A percentile compares a stretch with the other conserved stretches of the same genome.
phyloP scores from a whole-genome alignment of 2,888 invertebrate genomes.

The Ectropis crepuscularia region DNA sequence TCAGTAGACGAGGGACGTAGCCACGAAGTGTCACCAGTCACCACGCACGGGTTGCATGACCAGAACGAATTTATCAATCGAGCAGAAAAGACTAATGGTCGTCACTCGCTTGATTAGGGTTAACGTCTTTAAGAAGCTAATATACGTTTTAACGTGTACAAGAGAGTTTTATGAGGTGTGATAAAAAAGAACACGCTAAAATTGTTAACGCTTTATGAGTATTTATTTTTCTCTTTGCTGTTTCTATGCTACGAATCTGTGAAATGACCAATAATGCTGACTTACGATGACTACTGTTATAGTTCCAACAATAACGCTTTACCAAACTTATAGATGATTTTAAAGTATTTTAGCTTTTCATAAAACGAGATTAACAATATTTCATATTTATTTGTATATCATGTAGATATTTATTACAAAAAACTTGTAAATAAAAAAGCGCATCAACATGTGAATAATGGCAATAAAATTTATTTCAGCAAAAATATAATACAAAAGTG shows the following conservation, averaged over 20 bases:
- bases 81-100: constrained; percentile 70
- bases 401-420: too few relatives aligned
- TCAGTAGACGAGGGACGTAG: constrained; percentile 40
- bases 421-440: too few relatives aligned
- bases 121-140: constrained; percentile 31
- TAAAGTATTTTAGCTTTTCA: too few relatives aligned
- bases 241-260: background rate
- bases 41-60: constrained; percentile 74
- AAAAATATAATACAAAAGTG: too few relatives aligned
- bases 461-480: too few relatives aligned
- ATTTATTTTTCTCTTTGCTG: background rate
- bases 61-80: constrained; percentile 79
- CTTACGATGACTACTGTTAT: too few relatives aligned
- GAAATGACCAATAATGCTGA: too few relatives aligned
- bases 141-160: constrained; percentile 18
- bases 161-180: constrained; percentile 15
- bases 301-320: too few relatives aligned
- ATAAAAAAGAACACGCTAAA: constrained; percentile 10
- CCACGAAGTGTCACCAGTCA: constrained; percentile 76
- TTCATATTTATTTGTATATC: too few relatives aligned
- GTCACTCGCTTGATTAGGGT: constrained; percentile 48
- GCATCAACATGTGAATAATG: too few relatives aligned
- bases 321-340: too few relatives aligned
- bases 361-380: too few relatives aligned
- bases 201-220: constrained; percentile 10